phyloP scores from a whole-genome alignment of 1,140 invertebrate species.

The Drosophila albomicans region DNA sequence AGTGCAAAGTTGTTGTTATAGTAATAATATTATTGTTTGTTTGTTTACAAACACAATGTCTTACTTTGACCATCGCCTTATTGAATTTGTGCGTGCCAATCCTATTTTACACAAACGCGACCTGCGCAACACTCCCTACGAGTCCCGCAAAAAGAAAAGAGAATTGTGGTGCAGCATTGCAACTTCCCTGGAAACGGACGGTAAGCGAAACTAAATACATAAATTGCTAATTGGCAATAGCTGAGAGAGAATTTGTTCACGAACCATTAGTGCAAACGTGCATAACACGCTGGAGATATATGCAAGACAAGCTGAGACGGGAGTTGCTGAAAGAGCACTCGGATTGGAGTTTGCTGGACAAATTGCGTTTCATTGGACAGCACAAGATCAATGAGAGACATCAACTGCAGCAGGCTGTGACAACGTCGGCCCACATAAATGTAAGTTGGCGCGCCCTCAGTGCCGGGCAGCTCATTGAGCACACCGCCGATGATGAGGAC shows the following conservation, averaged over 20 bases:
- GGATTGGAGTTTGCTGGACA: conserved; percentile 66
- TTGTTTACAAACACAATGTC: conserved; percentile 28
- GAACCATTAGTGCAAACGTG: conserved; percentile 53
- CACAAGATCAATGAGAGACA: conserved; percentile 30
- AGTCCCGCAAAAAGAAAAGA: conserved; percentile 46
- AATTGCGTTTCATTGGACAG: conserved; percentile 59
- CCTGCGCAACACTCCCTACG: conserved; percentile 60
- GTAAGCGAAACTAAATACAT: conserved; percentile 35
- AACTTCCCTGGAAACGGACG: conserved; percentile 59
- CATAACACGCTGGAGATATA: conserved; percentile 66
- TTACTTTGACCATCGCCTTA: conserved; percentile 61
- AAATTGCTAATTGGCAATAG: not conserved
- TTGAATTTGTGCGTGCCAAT: conserved; percentile 67
- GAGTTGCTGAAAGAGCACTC: conserved; percentile 64
- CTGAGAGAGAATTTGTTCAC: not conserved
- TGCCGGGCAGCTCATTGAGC: conserved; percentile 44
- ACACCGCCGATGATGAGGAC: conserved; percentile 58
- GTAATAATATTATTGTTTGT: conserved; percentile 12
- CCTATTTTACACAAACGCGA: conserved; percentile 61
- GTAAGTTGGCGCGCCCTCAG: conserved; percentile 28
- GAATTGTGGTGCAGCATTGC: conserved; percentile 77
- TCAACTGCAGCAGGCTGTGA: conserved; percentile 17
- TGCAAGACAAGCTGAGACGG: conserved; percentile 51
- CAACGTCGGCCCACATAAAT: conserved; percentile 4
- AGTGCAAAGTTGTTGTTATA: conserved; percentile 14